phyloP scores from a whole-genome alignment of 2,113 vertebrate genomes.

The Caretta caretta region DNA sequence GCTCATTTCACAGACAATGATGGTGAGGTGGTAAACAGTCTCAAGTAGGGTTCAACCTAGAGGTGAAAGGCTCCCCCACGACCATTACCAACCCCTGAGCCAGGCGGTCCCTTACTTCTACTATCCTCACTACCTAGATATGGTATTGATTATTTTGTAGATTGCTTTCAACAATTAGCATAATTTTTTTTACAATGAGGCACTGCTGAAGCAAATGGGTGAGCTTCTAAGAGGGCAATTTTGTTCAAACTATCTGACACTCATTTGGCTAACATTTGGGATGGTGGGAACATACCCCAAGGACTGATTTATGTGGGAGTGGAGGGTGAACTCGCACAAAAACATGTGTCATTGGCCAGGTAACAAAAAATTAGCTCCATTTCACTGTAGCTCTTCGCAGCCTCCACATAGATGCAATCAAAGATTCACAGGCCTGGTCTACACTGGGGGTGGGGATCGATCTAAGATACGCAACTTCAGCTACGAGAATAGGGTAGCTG shows the following conservation, averaged over 20 bases:
- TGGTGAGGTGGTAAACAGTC: neutral
- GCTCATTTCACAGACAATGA: neutral
- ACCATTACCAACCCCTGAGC: neutral
- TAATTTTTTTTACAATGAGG: fast-evolving
- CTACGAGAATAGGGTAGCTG: no score
- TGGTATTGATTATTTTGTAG: neutral
- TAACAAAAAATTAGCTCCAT: neutral
- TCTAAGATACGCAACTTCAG: no score
- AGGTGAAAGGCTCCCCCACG: neutral
- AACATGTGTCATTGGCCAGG: neutral
- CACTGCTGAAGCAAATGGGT: neutral
- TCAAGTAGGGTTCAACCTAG: neutral
- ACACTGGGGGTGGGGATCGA: no score
- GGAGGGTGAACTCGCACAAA: neutral
- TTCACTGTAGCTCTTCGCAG: neutral
- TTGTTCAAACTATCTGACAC: fast-evolving
- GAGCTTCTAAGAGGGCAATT: neutral
- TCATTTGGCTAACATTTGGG: neutral
- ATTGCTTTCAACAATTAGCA: neutral
- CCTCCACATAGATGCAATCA: fast-evolving
- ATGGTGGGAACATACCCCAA: neutral
- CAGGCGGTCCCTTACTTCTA: neutral
- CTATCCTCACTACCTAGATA: neutral
- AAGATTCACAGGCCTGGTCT: fast-evolving
- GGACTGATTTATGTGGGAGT: neutral